Evolutionary conservation across 2,797 vertebrate species (phyloP).

Genomic region (Phylloscopus collybita): DNA sequence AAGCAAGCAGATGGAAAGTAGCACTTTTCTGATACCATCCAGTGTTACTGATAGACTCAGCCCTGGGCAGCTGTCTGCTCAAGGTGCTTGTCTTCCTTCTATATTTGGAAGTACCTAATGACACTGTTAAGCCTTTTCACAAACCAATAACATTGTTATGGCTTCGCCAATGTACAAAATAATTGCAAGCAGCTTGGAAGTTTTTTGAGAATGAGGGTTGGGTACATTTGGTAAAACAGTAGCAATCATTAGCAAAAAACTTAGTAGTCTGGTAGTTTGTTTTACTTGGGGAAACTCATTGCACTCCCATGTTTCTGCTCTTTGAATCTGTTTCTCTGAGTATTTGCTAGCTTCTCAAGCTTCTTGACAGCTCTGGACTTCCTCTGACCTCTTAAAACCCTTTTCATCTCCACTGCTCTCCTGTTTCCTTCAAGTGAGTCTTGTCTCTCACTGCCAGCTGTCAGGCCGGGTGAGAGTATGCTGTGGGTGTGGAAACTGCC

Average conservation of each 20-base stretch:
- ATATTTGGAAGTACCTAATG: neutral
- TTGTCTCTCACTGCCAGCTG: neutral
- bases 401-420: neutral
- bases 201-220: neutral
- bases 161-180: neutral
- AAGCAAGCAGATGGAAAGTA: neutral
- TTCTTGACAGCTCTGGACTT: neutral
- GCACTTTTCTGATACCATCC: neutral
- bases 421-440: rapidly evolving
- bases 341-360: neutral
- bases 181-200: neutral
- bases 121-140: neutral
- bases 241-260: neutral
- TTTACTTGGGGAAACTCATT: neutral
- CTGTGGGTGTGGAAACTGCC: neutral
- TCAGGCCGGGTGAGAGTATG: neutral
- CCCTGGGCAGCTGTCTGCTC: neutral
- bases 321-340: neutral
- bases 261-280: neutral
- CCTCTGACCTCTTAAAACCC: neutral
- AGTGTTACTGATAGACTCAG: neutral
- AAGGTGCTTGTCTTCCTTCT: neutral
- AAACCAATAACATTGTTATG: neutral
- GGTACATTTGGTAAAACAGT: neutral
- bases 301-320: neutral